phyloP scores from a whole-genome alignment of 1,140 invertebrate genomes.

The Chironomus striatipennis region DNA sequence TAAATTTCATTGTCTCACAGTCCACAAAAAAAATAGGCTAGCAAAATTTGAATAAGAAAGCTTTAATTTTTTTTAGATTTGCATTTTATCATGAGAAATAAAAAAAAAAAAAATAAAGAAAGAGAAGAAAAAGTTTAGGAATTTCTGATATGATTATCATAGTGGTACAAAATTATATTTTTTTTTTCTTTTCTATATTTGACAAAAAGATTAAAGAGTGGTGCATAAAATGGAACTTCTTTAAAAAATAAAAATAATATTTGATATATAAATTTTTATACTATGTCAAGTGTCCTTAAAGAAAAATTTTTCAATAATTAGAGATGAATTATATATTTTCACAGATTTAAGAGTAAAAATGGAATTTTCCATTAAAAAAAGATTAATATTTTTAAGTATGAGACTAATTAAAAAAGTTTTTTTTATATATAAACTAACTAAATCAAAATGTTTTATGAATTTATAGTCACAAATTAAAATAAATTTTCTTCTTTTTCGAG shows the following conservation, averaged over 20 bases:
- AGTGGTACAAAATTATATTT: not conserved
- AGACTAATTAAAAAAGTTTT: not conserved
- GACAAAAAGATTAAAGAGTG: not conserved
- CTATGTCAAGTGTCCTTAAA: too few relatives aligned
- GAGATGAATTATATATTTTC: not conserved
- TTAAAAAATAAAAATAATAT: not conserved
- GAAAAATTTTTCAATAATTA: too few relatives aligned
- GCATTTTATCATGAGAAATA: not conserved
- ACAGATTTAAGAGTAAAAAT: not conserved
- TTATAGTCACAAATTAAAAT: not conserved
- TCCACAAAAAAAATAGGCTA: not conserved
- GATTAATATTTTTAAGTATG: not conserved
- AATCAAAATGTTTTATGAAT: not conserved
- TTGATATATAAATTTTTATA: not conserved
- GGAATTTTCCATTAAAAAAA: not conserved
- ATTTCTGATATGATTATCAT: not conserved
- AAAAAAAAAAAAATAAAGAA: not conserved
- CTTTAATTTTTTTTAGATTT: slow-evolving; percentile 15
- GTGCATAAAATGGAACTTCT: not conserved
- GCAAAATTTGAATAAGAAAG: not conserved
- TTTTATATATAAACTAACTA: not conserved
- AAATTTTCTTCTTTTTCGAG: slow-evolving; percentile 7
- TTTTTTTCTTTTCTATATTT: not conserved
- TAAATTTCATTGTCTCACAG: too few relatives aligned
- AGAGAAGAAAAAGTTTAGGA: not conserved